phyloP scores from a whole-genome alignment of 2,113 vertebrate species.

The Egretta garzetta region DNA sequence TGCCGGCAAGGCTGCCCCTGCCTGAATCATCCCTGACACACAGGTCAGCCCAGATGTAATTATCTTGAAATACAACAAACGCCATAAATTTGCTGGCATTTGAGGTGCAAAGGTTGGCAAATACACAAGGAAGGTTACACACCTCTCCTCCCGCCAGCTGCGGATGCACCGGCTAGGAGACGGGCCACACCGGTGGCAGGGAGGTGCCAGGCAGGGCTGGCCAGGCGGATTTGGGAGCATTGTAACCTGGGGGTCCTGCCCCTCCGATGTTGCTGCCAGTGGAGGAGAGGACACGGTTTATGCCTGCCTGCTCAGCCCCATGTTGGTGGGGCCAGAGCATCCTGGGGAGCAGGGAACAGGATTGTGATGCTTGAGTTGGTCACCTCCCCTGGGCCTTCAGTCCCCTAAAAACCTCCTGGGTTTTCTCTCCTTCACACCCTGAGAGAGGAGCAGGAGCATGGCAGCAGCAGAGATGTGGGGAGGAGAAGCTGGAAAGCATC shows the following conservation, averaged over 20 bases:
- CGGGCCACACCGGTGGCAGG: accelerated
- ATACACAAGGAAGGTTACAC: neutral
- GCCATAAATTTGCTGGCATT: neutral
- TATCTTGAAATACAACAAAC: neutral
- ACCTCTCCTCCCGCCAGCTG: neutral
- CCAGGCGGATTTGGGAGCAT: neutral
- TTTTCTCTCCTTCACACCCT: neutral
- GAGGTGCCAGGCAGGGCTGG: neutral
- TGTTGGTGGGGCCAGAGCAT: accelerated
- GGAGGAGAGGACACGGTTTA: accelerated
- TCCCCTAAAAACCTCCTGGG: accelerated
- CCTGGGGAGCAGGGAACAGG: neutral
- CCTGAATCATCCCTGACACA: neutral
- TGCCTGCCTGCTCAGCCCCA: neutral
- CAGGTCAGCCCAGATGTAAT: neutral
- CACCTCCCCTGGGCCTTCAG: neutral
- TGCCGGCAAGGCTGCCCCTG: neutral
- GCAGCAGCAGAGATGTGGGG: neutral
- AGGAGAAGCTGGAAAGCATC: neutral
- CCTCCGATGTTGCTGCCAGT: accelerated
- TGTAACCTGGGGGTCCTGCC: accelerated
- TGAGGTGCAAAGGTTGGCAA: neutral
- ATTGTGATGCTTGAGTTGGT: neutral
- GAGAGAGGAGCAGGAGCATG: neutral
- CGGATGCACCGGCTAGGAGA: accelerated